Base-by-base conservation (phyloP, 1,140 invertebrate genomes). In the Myzus persicae region DNA sequence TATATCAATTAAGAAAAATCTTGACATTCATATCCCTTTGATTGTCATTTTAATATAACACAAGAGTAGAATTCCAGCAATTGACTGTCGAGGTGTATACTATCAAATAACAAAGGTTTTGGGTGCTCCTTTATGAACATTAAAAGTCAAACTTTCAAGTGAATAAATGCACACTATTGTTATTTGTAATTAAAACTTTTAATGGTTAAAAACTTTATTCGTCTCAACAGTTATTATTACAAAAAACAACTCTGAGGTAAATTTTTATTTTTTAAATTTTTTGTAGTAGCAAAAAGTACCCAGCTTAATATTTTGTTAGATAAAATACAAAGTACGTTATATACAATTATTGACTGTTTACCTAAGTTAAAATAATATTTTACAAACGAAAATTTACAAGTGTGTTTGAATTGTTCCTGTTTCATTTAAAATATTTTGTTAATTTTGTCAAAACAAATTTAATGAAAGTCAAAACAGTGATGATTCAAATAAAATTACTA, bases 131-230 rank as follows among this genome's bases (percentile, higher is more conserved):
- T 46, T n/a, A 87, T 87, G 44, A 87, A 87, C 26, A 18, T 46
- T 46, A 87, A 87, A 46, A 44, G 85, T 36, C 26, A 46, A 84
- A 84, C 22, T 84, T 84, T 40, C 24, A 40, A 46, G 18, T 46
- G 44, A 46, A 87, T 87, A 46, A 46, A 46, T 87, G n/a, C 38
- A 44, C 18, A 87, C 46, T 87, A 46, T 46, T 44, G 31, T 42
- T 85, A 85, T 85, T 85, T 85, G 38, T 87, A 46, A 44, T 46
- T 31, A 87, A 87, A 46, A 87, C 31, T 46, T 87, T n/a, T 87
- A 87, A 46, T 36, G 44, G 38, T 40, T 24, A 46, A 48, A 87
- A 46, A 46, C 11, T 85, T 85, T 42, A 85, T 85, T 42, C 38
- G 44, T 85, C 26, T 38, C 8, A 24, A 22, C 7, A 42, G 82